These are phyloP conservation scores for Limenitis camilla DNA, from an alignment of 2,888 invertebrate genomes.

Conservation along the genomic window DNA sequence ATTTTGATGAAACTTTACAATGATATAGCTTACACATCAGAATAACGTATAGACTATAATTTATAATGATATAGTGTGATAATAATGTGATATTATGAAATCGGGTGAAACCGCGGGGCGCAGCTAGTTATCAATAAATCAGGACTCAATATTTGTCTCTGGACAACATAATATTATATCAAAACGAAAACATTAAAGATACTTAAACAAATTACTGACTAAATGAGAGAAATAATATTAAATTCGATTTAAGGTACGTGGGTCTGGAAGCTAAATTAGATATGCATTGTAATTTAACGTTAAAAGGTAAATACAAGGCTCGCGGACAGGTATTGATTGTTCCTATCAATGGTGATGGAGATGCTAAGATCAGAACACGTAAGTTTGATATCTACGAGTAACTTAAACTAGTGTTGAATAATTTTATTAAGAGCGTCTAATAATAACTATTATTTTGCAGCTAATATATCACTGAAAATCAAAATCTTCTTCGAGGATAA, in stretches of 20 bases:
- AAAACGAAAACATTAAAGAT: too few relatives aligned
- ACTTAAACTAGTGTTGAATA: too few relatives aligned
- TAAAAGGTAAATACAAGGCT: slow-evolving; percentile 51
- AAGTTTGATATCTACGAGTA: slow-evolving; percentile 1
- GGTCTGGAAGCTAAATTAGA: slow-evolving; percentile 33
- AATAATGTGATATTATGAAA: too few relatives aligned
- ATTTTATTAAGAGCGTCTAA: background rate
- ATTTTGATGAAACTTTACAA: too few relatives aligned
- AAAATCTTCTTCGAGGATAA: slow-evolving; percentile 41
- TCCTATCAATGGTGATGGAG: slow-evolving; percentile 50
- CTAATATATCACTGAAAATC: slow-evolving; percentile 30
- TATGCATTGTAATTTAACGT: slow-evolving; percentile 41
- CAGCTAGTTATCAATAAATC: too few relatives aligned
- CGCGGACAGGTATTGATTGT: slow-evolving; percentile 46
- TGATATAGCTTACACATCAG: too few relatives aligned
- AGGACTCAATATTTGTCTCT: too few relatives aligned
- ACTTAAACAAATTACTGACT: too few relatives aligned
- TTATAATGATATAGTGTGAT: too few relatives aligned
- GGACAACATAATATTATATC: too few relatives aligned
- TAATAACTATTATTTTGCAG: slow-evolving; percentile 33
- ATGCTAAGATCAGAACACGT: slow-evolving; percentile 44
- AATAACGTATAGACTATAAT: too few relatives aligned
- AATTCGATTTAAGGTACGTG: slow-evolving; percentile 33
- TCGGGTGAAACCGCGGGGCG: too few relatives aligned
- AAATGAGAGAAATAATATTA: background rate